Evolutionary conservation across 2,113 vertebrate species (phyloP).

Genomic region (Gila orcuttii): DNA sequence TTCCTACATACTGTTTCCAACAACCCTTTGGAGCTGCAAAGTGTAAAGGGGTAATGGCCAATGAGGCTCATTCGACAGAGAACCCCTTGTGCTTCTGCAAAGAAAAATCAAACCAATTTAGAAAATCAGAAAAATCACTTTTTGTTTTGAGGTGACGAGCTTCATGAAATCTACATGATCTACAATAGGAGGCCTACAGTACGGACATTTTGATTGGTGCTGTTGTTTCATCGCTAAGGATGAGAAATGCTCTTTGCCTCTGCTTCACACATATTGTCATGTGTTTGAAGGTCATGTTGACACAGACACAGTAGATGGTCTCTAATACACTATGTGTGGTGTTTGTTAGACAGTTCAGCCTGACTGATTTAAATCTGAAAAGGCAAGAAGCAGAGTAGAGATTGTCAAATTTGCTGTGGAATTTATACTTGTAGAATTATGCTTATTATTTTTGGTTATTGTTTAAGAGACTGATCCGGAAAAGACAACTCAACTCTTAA

Average conservation of each 20-base stretch:
- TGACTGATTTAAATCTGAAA: background rate
- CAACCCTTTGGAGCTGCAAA: conserved; percentile 84
- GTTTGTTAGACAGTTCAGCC: background rate
- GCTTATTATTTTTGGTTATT: conserved; percentile 1
- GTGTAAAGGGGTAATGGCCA: conserved; percentile 59
- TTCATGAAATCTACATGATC: conserved; percentile 11
- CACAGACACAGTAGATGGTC: conserved; percentile 14
- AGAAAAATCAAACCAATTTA: conserved; percentile 53
- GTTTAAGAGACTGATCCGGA: conserved; percentile 20
- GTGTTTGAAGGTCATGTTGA: background rate
- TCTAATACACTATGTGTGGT: background rate
- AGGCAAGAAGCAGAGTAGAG: background rate
- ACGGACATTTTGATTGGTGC: background rate
- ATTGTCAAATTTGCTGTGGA: conserved; percentile 38
- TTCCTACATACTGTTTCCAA: conserved; percentile 91
- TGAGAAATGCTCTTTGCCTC: conserved; percentile 20
- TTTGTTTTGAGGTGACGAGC: conserved; percentile 51
- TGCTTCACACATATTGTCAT: conserved; percentile 16
- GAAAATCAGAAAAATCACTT: background rate
- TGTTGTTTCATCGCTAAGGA: conserved; percentile 6
- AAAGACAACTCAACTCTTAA: conserved; percentile 15
- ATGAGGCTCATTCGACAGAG: background rate
- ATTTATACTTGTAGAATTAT: conserved; percentile 14
- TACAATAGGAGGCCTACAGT: background rate
- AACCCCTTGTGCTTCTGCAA: conserved; percentile 55